Conservation (phyloP, 2,888 invertebrate genomes). For the Eupeodes latifasciatus region DNA sequence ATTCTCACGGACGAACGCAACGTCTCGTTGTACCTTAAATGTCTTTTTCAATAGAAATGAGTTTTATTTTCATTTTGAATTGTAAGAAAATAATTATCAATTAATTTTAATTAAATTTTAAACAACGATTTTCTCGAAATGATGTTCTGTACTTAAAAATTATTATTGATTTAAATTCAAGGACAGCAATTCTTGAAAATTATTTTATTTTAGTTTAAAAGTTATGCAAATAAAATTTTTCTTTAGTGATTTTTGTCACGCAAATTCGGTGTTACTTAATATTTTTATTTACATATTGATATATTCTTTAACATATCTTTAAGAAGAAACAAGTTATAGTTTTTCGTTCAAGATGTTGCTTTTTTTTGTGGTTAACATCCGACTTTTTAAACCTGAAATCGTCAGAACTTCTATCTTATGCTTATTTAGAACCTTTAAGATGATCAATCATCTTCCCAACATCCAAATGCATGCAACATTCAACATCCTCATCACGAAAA, state of each 20-base stretch:
- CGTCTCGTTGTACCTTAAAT: too few species aligned
- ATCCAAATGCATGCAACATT: conserved; percentile 12
- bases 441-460: conserved; percentile 47
- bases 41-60: too few species aligned
- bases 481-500: conserved; percentile 18
- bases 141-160: too few species aligned
- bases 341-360: conserved; percentile 6
- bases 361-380: conserved; percentile 23
- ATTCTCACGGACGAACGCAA: conserved; percentile 4
- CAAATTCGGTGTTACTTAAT: not conserved
- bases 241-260: not conserved
- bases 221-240: not conserved
- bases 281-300: not conserved
- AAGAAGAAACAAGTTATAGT: not conserved
- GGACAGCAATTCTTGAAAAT: not conserved
- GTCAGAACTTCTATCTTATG: not conserved
- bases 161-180: too few species aligned
- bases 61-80: too few species aligned
- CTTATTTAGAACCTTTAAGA: not conserved
- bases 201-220: not conserved
- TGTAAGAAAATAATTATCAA: too few species aligned
- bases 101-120: too few species aligned
- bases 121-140: too few species aligned
- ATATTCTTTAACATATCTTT: not conserved
- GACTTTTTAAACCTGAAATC: conserved; percentile 24